Percentiles rank a stretch among this genome's conserved stretches.
Conservation (phyloP, 2,888 invertebrate species). For the Agrotis clavis region DNA sequence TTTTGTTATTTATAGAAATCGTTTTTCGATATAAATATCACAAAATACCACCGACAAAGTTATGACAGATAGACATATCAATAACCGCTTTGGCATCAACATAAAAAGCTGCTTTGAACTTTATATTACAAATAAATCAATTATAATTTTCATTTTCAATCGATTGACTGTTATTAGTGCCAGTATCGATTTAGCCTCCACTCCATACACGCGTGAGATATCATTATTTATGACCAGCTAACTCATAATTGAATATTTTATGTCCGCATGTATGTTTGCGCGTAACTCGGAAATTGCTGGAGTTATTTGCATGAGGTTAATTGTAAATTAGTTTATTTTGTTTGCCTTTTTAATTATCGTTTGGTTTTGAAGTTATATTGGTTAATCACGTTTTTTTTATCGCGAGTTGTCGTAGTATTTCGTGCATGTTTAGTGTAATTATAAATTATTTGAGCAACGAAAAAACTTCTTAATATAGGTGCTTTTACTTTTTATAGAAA, state of each 20-base stretch:
- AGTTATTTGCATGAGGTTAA: not conserved
- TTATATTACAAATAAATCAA: constrained; percentile 58
- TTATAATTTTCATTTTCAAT: constrained; percentile 61
- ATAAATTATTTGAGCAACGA: not conserved
- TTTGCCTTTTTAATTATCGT: constrained; percentile 14
- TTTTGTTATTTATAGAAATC: not conserved
- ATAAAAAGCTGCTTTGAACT: constrained; percentile 39
- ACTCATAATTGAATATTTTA: constrained; percentile 47
- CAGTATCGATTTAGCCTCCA: constrained; percentile 60
- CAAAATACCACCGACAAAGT: not conserved
- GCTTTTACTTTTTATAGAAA: constrained; percentile 15
- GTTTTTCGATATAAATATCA: not conserved
- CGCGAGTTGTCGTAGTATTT: not conserved
- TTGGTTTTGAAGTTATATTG: constrained; percentile 12
- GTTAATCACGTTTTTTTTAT: constrained; percentile 28
- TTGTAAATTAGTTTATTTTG: constrained; percentile 3
- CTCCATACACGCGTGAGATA: constrained; percentile 43
- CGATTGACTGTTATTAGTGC: constrained; percentile 60
- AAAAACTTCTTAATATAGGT: not conserved
- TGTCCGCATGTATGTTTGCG: constrained; percentile 29
- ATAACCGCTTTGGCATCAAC: constrained; percentile 22
- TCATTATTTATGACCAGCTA: constrained; percentile 50
- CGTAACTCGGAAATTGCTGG: constrained; percentile 16
- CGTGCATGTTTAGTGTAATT: constrained; percentile 4
- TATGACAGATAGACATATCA: constrained; percentile 37